Base-by-base conservation (phyloP, 2,797 vertebrate genomes). In the Bovichtus diacanthus region DNA sequence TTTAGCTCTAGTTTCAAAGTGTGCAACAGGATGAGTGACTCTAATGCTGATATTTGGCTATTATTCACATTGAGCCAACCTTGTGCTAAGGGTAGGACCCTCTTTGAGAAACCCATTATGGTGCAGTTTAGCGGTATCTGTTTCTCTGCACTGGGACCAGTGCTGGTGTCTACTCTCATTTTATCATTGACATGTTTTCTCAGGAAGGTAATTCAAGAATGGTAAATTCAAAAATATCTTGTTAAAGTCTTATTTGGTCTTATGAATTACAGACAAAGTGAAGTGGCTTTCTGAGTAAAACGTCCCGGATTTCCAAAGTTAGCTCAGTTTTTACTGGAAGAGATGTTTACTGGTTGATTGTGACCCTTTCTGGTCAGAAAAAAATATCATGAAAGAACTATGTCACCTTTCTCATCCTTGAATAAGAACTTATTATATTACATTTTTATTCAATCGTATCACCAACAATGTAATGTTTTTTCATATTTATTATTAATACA, bases 11-110 rank as follows among this genome's bases (percentile, higher is more conserved):
- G 76, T 88, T 91, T 90, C 85, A 76, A 65, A 83, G 74, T 71
- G 74, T 86, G 54, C 77, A 80, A 74, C 74, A 80, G 83, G 60
- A 82, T 83, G 82, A 80, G 58, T 21, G 72, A 83, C 49, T 78
- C 67, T 74, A 69, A 80, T 74, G 55, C 81, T 54, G 76, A 81
- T 83, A 62, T 92, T 70, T 85, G 86, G 84, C 82, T 55, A 73
- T 84, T 77, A 64, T 79, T 93, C 89, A 89, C 89, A 86, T 77
- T 80, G 76, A 92, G 82, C 80, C 86, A 87, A 91, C 84, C 87
- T 90, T 90, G 81, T 8, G 23, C 60, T 50, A 51, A 70, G 54
- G 43, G 53, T 70, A 70, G 58, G 80, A 76, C 51, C 69, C 78
- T 86, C 67, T 84, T 65, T 67, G 60, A 83, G 82, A 88, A 87